Conservation (phyloP, 2,888 invertebrate genomes). For the Cantharis rustica region DNA sequence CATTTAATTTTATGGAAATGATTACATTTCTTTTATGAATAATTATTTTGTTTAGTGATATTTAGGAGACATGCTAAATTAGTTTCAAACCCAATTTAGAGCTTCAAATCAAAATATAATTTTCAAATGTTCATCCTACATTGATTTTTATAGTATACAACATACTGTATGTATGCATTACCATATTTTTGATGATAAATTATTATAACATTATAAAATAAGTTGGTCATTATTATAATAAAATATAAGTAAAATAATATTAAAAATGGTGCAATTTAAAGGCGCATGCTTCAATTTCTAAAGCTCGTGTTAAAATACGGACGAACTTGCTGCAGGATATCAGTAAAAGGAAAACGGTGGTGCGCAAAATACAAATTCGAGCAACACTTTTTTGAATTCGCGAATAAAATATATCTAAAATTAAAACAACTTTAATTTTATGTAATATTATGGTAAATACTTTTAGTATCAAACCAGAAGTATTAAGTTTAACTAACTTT, state of each 20-base stretch:
- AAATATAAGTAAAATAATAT: neutral
- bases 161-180: too few species aligned
- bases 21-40: neutral
- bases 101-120: neutral
- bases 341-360: slow-evolving; percentile 37
- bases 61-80: neutral
- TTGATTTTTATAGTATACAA: too few species aligned
- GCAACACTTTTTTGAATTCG: neutral
- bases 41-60: neutral
- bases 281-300: slow-evolving; percentile 44
- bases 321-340: slow-evolving; percentile 42
- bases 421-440: neutral
- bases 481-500: neutral
- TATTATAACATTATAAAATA: neutral
- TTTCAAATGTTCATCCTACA: neutral
- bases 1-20: neutral
- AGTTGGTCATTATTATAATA: neutral
- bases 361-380: neutral
- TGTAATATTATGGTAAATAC: neutral
- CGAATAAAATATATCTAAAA: neutral
- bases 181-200: neutral
- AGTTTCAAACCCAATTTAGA: neutral
- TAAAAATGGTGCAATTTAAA: slow-evolving; percentile 28
- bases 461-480: neutral
- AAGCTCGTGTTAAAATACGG: slow-evolving; percentile 42